Percentiles rank a stretch among this genome's conserved stretches.
Conservation (phyloP, 2,888 invertebrate genomes). For the Eustalomyia histrio region DNA sequence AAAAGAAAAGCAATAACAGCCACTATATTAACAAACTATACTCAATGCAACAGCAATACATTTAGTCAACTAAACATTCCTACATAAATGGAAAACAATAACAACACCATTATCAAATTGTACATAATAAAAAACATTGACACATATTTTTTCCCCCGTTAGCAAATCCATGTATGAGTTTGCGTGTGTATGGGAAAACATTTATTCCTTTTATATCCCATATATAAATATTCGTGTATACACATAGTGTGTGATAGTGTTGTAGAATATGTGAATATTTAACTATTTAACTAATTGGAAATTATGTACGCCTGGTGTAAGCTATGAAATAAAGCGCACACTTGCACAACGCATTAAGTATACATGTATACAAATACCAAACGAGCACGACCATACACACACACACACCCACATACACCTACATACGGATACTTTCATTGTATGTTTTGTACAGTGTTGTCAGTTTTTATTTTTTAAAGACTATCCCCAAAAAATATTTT, state of each 20-base stretch:
- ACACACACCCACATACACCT: no score
- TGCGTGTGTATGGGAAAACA: background rate
- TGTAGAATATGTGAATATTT: background rate
- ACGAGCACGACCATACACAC: no score
- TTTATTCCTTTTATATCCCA: background rate
- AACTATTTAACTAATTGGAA: conserved; percentile 50
- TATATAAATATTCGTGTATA: background rate
- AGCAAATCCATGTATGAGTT: background rate
- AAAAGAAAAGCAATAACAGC: background rate
- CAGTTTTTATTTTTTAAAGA: no score
- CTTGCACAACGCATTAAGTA: conserved; percentile 46
- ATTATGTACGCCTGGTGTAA: conserved; percentile 59
- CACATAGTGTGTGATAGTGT: background rate
- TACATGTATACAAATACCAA: conserved; percentile 19
- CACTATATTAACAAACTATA: background rate
- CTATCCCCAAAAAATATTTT: no score
- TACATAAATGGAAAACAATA: background rate
- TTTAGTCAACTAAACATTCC: background rate
- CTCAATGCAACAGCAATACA: background rate
- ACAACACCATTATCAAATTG: background rate
- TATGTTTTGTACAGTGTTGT: no score
- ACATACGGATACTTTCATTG: no score
- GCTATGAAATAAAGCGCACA: conserved; percentile 46
- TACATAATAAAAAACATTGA: background rate
- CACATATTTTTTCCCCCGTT: background rate